phyloP scores from a whole-genome alignment of 2,113 vertebrate genomes.

The Hystrix brachyura region DNA sequence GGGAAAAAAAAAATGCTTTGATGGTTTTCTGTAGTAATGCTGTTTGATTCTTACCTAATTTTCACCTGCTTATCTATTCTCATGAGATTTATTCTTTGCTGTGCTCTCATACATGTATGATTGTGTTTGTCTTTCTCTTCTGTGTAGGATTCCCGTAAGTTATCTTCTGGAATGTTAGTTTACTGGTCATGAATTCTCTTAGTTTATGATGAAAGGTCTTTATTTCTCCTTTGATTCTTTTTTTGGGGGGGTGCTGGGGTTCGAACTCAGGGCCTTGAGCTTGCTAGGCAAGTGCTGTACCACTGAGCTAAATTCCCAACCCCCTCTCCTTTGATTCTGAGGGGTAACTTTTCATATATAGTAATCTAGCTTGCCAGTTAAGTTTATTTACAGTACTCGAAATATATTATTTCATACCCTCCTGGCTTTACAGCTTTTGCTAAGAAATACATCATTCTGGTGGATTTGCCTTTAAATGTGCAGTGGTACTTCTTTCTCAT shows the following conservation, averaged over 20 bases:
- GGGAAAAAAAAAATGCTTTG: no score
- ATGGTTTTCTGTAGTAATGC: no score
- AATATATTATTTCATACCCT: neutral
- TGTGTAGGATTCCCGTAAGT: neutral
- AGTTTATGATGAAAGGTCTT: neutral
- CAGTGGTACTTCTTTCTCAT: neutral
- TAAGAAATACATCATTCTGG: neutral
- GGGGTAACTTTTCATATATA: neutral
- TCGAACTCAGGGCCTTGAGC: no score
- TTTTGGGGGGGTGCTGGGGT: neutral
- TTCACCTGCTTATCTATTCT: neutral
- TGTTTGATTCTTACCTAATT: neutral
- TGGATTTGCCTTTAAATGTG: neutral
- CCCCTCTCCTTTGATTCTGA: neutral
- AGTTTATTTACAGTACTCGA: neutral
- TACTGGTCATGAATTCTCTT: neutral
- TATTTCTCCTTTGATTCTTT: neutral
- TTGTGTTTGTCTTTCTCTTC: neutral
- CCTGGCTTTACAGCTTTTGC: neutral
- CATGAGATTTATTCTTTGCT: neutral
- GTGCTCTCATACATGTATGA: neutral
- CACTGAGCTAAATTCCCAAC: no score
- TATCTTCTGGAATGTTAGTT: neutral
- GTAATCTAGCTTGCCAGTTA: neutral
- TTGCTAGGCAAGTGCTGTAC: no score